Evolutionary conservation across 2,888 invertebrate genomes (phyloP).

Genomic region (Halictus quadricinctus): DNA sequence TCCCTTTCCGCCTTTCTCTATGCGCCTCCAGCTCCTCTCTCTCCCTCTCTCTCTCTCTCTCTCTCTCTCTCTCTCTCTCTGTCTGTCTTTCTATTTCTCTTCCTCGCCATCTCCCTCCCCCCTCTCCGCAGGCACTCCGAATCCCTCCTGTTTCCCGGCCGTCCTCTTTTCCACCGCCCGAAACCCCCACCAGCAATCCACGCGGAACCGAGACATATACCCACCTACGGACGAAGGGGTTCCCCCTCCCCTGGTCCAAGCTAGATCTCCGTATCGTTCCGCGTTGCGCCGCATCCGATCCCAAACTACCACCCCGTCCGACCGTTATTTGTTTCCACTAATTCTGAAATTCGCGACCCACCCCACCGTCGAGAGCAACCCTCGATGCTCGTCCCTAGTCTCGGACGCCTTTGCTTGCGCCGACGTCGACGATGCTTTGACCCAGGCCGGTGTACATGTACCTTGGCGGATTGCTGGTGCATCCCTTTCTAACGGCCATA

Average conservation of each 20-base stretch:
- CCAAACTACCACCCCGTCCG: conserved; percentile 29
- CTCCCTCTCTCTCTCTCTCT: conserved; percentile 17
- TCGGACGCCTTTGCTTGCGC: conserved; percentile 44
- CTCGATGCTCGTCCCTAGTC: conserved; percentile 32
- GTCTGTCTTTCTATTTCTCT: conserved; percentile 23
- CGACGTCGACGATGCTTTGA: conserved; percentile 22
- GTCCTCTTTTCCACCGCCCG: conserved; percentile 40
- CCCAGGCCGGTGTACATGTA: neutral
- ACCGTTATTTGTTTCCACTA: conserved; percentile 73
- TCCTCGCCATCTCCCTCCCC: neutral
- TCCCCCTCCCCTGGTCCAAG: conserved; percentile 36
- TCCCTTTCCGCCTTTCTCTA: conserved; percentile 15
- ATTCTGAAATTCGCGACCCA: conserved; percentile 70
- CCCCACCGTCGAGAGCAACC: conserved; percentile 22
- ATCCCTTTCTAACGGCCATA: neutral
- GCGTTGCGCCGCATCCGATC: conserved; percentile 33
- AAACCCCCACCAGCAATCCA: conserved; percentile 38
- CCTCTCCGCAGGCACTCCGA: conserved; percentile 8
- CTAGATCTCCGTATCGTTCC: conserved; percentile 26
- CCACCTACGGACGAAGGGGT: conserved; percentile 50
- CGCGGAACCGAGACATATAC: conserved; percentile 61
- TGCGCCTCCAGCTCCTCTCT: conserved; percentile 18
- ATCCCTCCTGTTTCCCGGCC: conserved; percentile 46
- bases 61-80: conserved; percentile 22
- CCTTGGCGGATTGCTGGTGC: neutral